Percentiles rank a stretch among this genome's conserved stretches.
phyloP scores from a whole-genome alignment of 2,888 invertebrate genomes.

The Phalera bucephala region DNA sequence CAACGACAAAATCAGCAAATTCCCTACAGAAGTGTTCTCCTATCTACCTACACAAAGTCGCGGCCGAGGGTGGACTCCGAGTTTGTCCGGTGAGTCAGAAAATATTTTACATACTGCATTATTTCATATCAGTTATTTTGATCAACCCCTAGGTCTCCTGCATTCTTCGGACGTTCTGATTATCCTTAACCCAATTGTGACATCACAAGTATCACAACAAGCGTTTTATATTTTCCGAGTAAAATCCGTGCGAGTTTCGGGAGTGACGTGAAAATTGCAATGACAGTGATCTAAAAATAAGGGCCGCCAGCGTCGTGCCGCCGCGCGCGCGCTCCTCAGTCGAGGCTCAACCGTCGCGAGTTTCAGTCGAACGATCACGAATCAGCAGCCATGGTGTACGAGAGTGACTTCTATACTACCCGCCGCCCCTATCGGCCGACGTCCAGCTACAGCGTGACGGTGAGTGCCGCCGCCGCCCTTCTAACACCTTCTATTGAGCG shows the following conservation, averaged over 20 bases:
- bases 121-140: slow-evolving; percentile 35
- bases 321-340: slow-evolving; percentile 60
- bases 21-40: slow-evolving; percentile 24
- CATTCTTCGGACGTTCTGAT: slow-evolving; percentile 44
- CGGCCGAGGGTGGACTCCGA: slow-evolving; percentile 25
- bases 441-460: slow-evolving; percentile 92
- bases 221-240: slow-evolving; percentile 56
- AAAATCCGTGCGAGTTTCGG: slow-evolving; percentile 53
- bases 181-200: slow-evolving; percentile 74
- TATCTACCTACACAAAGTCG: slow-evolving; percentile 28
- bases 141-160: slow-evolving; percentile 36
- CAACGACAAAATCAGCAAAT: slow-evolving; percentile 23
- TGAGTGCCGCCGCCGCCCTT: slow-evolving; percentile 53
- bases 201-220: slow-evolving; percentile 41
- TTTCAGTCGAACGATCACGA: slow-evolving; percentile 70
- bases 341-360: slow-evolving; percentile 78
- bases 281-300: slow-evolving; percentile 81
- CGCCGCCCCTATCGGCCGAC: slow-evolving; percentile 91
- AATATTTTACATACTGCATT: slow-evolving; percentile 3
- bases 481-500: slow-evolving; percentile 56
- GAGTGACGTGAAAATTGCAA: slow-evolving; percentile 79
- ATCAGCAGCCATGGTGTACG: slow-evolving; percentile 91
- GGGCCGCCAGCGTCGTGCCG: slow-evolving; percentile 54
- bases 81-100: slow-evolving; percentile 30
- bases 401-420: slow-evolving; percentile 95